Conservation (phyloP, 1,140 invertebrate species). For the Sycophila sp. region DNA sequence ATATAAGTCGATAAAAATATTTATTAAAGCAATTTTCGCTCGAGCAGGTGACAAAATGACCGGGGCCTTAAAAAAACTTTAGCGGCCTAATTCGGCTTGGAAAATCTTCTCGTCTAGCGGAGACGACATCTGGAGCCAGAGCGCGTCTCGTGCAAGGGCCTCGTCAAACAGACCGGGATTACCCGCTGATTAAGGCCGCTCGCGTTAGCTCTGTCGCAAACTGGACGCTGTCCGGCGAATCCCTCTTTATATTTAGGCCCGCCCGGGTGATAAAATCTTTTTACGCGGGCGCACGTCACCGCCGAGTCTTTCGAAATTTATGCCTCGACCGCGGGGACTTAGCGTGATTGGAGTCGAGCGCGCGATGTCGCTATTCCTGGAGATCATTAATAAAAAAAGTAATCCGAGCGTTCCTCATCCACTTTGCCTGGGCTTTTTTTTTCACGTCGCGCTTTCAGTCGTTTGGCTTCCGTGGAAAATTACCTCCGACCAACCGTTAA, state of each 20-base stretch:
- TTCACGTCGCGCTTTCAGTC: no score
- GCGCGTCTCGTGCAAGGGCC: not conserved
- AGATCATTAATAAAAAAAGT: constrained; percentile 33
- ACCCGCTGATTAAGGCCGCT: constrained; percentile 14
- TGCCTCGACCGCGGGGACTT: not conserved
- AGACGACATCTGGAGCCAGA: not conserved
- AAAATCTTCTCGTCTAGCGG: not conserved
- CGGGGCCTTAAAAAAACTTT: no score
- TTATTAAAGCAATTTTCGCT: no score
- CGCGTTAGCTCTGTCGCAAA: not conserved
- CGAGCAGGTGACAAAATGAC: no score
- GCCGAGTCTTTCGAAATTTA: constrained; percentile 11
- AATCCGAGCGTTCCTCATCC: constrained; percentile 3
- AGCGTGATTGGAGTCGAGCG: constrained; percentile 1
- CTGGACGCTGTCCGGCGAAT: not conserved
- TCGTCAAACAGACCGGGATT: constrained; percentile 12
- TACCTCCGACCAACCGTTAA: constrained; percentile 2
- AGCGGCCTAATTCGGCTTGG: no score
- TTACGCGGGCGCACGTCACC: not conserved
- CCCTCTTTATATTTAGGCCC: constrained; percentile 5
- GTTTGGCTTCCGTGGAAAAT: constrained; percentile 7
- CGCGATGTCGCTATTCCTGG: not conserved
- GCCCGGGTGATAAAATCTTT: constrained; percentile 24
- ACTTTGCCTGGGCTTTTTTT: no score
- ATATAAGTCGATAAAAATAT: no score